Base-by-base conservation (phyloP, 1,140 invertebrate genomes). In the Aphaenogaster rudis region DNA sequence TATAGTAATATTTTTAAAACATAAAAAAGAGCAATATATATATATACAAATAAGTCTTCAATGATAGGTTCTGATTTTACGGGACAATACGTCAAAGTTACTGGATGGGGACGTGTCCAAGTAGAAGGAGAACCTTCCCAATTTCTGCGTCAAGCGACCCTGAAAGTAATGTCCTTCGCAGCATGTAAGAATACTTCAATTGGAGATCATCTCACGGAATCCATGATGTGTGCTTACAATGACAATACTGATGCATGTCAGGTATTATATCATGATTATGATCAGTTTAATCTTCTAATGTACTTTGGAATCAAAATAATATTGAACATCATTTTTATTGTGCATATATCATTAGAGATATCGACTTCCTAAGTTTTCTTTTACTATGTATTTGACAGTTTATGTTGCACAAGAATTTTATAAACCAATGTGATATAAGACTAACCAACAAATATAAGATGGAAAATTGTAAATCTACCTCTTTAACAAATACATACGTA, bases 21-120 rank as follows among this genome's bases (percentile, higher is more conserved):
- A 42, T 21, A 8, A 48, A 74, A 28, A 66, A 8, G 0, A 48
- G 3, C 1, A 45, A 48, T 82, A 21, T 21, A 21, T 21, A 21
- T 21, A 21, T 21, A 21, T 21, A 61, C 3, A 50, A 72, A 48
- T 45, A 54, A 21, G 13, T 84, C 8, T 78, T 90, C 63, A 57
- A 86, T 76, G 4, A 59, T 66, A 94, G 93, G 74, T 61, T 86
- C 88, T 6, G 94, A 96, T 77, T 97, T 96, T 88, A 92, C 93
- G 0, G 96, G 95, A 33, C 91, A 95, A 39, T 86, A 94, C 13
- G 97, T 95, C 0, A 96, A 96, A 5, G 96, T 97, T n/a, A 94
- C 96, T 2, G 97, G 97, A 8, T 97, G 97, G 97, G 97, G 97
- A 13, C 94, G 96, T 8, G 93, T 96, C 0, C 94, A 92, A 0